Evolutionary conservation across 2,888 invertebrate species (phyloP).

Genomic region (Schizotus pectinicornis): DNA sequence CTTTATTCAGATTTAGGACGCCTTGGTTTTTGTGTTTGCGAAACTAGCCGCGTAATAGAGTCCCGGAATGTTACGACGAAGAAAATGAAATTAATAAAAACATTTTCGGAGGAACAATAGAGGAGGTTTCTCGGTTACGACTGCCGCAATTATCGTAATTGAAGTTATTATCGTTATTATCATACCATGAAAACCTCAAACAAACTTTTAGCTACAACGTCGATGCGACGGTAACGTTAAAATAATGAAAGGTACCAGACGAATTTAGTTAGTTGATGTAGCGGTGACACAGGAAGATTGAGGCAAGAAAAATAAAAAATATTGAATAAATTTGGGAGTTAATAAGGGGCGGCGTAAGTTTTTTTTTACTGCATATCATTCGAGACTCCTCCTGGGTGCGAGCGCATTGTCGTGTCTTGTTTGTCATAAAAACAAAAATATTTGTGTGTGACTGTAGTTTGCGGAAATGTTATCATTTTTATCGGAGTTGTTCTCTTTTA

Average conservation of each 20-base stretch:
- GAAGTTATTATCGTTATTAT: constrained; percentile 9
- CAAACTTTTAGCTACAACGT: no score
- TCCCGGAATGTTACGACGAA: neutral
- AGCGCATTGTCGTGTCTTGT: constrained; percentile 17
- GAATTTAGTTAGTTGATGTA: no score
- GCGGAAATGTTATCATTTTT: constrained; percentile 43
- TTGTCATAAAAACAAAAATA: constrained; percentile 35
- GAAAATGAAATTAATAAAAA: constrained; percentile 5
- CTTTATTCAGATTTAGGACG: neutral
- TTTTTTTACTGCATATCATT: constrained; percentile 13
- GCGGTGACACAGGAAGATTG: no score
- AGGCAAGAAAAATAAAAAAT: no score
- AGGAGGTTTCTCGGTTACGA: constrained; percentile 4
- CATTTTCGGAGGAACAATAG: neutral
- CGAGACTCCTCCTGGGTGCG: constrained; percentile 2
- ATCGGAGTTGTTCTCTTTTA: constrained; percentile 38
- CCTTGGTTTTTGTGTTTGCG: neutral
- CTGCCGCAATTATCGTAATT: constrained; percentile 13
- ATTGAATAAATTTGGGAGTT: no score
- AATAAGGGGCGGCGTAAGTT: neutral
- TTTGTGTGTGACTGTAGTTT: constrained; percentile 35
- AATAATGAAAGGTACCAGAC: no score
- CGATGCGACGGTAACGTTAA: no score
- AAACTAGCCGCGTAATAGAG: neutral
- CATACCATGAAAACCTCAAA: constrained; percentile 2